phyloP scores from a whole-genome alignment of 2,888 invertebrate genomes.

The Seladonia tumulorum region DNA sequence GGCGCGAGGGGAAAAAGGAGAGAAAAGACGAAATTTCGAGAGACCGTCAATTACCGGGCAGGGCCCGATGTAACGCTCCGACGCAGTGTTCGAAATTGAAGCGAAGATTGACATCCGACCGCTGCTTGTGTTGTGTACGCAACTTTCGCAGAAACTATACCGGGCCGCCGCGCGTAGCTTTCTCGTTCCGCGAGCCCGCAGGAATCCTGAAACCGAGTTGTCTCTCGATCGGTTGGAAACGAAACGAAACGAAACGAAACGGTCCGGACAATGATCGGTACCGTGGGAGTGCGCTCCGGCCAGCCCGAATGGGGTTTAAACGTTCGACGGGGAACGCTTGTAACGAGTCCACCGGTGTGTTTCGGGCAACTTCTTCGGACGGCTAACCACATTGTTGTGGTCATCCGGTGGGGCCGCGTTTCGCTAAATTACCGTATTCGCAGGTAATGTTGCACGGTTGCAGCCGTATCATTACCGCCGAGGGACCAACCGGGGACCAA shows the following conservation, averaged over 20 bases:
- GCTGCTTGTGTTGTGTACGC: neutral
- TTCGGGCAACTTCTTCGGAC: slow-evolving; percentile 54
- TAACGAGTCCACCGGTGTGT: slow-evolving; percentile 48
- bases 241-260: slow-evolving; percentile 1
- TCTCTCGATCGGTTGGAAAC: neutral
- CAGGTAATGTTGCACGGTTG: slow-evolving; percentile 64
- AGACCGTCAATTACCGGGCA: neutral
- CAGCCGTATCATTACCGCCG: slow-evolving; percentile 62
- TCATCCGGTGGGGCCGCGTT: slow-evolving; percentile 60
- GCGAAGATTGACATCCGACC: slow-evolving; percentile 7
- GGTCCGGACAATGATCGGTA: neutral
- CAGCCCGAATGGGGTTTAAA: neutral
- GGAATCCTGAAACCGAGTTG: neutral
- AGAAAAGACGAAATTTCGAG: slow-evolving; percentile 5
- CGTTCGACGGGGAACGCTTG: slow-evolving; percentile 19
- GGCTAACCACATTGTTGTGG: slow-evolving; percentile 69
- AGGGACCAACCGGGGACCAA: neutral
- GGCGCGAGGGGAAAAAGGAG: neutral
- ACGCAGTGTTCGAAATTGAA: neutral
- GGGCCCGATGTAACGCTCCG: neutral
- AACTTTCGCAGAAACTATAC: neutral
- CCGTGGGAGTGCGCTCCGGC: neutral
- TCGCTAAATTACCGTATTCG: slow-evolving; percentile 71
- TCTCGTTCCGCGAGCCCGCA: neutral
- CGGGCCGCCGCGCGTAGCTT: neutral